A percentile compares a stretch with the other conserved stretches of the same genome.
Conservation (phyloP, 2,888 invertebrate genomes). For the Gari tellinella region DNA sequence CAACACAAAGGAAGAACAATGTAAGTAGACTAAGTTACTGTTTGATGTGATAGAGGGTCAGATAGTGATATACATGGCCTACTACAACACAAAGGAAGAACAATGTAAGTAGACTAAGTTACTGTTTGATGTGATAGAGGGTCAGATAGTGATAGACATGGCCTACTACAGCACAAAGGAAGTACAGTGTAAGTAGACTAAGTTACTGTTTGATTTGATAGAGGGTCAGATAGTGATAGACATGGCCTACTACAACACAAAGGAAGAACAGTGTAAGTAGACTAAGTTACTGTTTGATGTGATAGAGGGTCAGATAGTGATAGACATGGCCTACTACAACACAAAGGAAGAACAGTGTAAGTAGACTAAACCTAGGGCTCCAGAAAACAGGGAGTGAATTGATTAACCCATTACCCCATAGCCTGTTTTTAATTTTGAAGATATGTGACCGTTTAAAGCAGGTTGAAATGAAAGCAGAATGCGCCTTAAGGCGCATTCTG, state of each 20-base stretch:
- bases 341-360: slow-evolving; percentile 97
- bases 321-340: slow-evolving; percentile 97
- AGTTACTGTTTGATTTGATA: slow-evolving; percentile 89
- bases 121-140: slow-evolving; percentile 91
- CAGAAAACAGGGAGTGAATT: no score
- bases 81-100: neutral
- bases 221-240: slow-evolving; percentile 92
- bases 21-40: no score
- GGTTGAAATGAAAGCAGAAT: no score
- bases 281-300: slow-evolving; percentile 89
- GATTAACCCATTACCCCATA: no score
- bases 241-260: slow-evolving; percentile 96
- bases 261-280: slow-evolving; percentile 95
- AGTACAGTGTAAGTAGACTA: slow-evolving; percentile 95
- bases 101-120: neutral
- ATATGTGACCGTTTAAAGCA: no score
- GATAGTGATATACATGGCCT: neutral
- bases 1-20: neutral
- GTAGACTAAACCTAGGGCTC: no score
- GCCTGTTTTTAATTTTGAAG: no score
- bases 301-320: slow-evolving; percentile 89
- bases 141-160: slow-evolving; percentile 91
- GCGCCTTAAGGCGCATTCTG: no score
- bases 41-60: no score
- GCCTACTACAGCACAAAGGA: slow-evolving; percentile 98